Evolutionary conservation across 2,797 vertebrate species (phyloP), one percentile per base, ranked within the genome.

Genomic region (Sciurus carolinensis): DNA sequence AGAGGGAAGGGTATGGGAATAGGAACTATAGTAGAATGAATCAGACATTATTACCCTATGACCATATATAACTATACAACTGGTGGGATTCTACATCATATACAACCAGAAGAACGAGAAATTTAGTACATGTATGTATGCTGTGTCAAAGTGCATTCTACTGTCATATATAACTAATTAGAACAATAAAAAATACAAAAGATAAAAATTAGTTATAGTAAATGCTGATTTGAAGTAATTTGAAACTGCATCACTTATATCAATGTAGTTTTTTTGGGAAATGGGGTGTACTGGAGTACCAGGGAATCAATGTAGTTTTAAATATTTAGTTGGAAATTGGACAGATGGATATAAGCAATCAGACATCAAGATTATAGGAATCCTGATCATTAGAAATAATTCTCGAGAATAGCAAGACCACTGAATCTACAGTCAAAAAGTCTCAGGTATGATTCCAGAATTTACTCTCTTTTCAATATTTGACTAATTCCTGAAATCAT

Each of bases 261-360:
- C 20, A 62, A 5, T 30, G 14, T 12, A 6, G 17, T 17, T 66
- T 14, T 95, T 47, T 47, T 7, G 44, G 44, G 44, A 9, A 9
- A 47, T 47, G 44, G 44, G 44, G 9, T 7, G 44, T 47, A 47
- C 44, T 47, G 44, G 39, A 3, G 39, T 39, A 39, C 39, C 39
- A 39, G 44, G 44, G 44, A 47, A 47, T 47, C 44, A 67, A 5
- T 30, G 14, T 12, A 6, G 22, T 17, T 66, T 14, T 95, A 39
- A 18, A 18, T 42, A 24, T 50, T 90, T 54, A 96, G 10, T 59
- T 73, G 14, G 47, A 59, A 57, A 17, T 20, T 66, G 17, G 57
- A n/a, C 47, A 80, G 47, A 66, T 18, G 3, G 6, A 0, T 47
- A 4, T 13, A 66, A 72, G 0, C 1, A 50, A 1, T 47, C 15